These are phyloP conservation scores for Ophthalmolycus amberensis DNA, from an alignment of 2,113 vertebrate genomes.

Conservation along the genomic window DNA sequence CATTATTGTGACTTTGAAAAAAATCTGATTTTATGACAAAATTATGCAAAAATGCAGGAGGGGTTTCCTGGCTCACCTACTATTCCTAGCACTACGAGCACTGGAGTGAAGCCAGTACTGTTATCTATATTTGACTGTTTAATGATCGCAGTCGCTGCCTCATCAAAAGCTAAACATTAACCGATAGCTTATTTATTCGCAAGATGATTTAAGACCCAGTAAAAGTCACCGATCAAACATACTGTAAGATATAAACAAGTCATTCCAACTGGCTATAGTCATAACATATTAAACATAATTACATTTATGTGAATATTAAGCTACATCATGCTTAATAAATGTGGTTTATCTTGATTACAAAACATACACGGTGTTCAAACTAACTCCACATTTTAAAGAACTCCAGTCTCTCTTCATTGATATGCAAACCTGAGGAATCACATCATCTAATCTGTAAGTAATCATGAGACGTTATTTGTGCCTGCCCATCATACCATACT, in stretches of 20 bases:
- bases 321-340: not conserved
- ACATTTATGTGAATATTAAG: not conserved
- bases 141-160: not conserved
- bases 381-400: not conserved
- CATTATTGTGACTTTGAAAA: not conserved
- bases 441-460: too few species aligned
- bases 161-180: not conserved
- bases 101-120: not conserved
- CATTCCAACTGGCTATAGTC: not conserved
- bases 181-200: not conserved
- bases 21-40: not conserved
- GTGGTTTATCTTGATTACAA: not conserved
- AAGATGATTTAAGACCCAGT: not conserved
- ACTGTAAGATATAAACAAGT: not conserved
- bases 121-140: not conserved
- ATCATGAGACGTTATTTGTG: not conserved
- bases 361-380: not conserved
- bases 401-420: not conserved
- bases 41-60: not conserved
- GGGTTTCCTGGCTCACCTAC: too few species aligned
- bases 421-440: not conserved
- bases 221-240: not conserved
- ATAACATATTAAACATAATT: not conserved
- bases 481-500: slow-evolving; percentile 81
- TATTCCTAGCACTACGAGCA: not conserved